Evolutionary conservation across 2,797 vertebrate species (phyloP), one percentile per base, ranked within the genome.

Genomic region (Sebastes melanostomus): DNA sequence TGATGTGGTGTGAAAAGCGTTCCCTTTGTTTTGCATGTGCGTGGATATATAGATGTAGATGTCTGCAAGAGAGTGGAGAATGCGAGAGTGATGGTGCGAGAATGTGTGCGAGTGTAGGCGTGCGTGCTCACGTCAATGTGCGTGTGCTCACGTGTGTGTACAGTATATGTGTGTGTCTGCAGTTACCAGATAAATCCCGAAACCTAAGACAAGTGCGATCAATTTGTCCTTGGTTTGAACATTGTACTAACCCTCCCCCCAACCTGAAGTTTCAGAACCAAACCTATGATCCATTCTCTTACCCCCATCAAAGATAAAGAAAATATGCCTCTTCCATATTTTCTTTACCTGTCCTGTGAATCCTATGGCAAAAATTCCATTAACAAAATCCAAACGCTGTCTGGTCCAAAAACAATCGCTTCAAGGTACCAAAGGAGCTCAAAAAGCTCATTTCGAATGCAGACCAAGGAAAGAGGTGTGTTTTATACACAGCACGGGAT

Each of bases 271-370:
- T 91, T 91, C 92, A 46, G 68, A 95, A 92, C 90, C 91, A 94
- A 95, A 95, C 92, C 91, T 89, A 91, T 72, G 88, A 95, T 94
- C 94, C 95, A 96, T 96, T 95, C 94, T 96, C 93, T 95, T 95
- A 95, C 93, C 94, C 94, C 93, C 96, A 96, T 96, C 95, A 95
- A 95, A 96, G 95, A 96, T 96, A 95, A 96, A 96, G 96, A 96
- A 96, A 96, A 96, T 96, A 96, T 96, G 93, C 93, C 69, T 86
- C 80, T 84, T 84, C 90, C 94, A 95, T 96, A 96, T 95, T 95
- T 96, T 96, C 95, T 96, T 96, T 96, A 96, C 93, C 94, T 96
- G 95, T 95, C 94, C 94, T 91, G 94, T 96, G 95, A 95, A 94
- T 89, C 92, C 92, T 93, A 88, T 82, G 85, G 92, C 90, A 83